Evolutionary conservation across 1,140 invertebrate genomes (phyloP), one percentile per base, ranked within the genome.

Genomic region (Heliconius hermathena): DNA sequence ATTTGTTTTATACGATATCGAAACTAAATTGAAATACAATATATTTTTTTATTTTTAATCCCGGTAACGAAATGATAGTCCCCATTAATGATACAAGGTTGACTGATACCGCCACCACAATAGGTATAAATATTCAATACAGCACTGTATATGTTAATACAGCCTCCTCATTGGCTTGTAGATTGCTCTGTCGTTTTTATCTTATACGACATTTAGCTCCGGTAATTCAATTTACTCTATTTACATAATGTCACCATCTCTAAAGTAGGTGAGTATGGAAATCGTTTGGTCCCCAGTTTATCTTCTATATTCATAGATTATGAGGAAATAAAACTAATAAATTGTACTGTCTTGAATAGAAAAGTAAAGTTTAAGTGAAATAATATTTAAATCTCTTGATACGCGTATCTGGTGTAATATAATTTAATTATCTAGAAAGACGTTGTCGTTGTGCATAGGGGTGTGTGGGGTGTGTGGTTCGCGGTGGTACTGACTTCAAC

Each of bases 51-150:
- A 38, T 72, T 81, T 81, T 74, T 66, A 66, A 66, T 66, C 57
- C 49, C 60, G 41, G 46, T 76, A 83, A 79, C 76, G 78, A 79
- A 84, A 73, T 82, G 76, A 82, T 84, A 75, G 74, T 77, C 54
- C 73, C n/a, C 91, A 92, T 94, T 93, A 94, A 84, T 81, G 85
- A 75, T 90, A 92, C 91, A 93, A 87, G 89, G 78, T 71, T 91
- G 89, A 90, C 83, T 87, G 86, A 91, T 87, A 89, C 87, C 85
- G 86, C 89, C 89, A 89, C 85, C 88, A 87, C 86, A 87, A 89
- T 92, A n/a, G n/a, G n/a, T n/a, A 94, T 94, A 94, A 91, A 94
- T 94, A 94, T 94, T 94, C 93, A 94, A 93, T 94, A 91, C 88
- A 88, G 87, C 83, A 87, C 88, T 91, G 90, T 93, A 92, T 93